phyloP scores from a whole-genome alignment of 2,888 invertebrate species.

The Drosophila paramelanica region DNA sequence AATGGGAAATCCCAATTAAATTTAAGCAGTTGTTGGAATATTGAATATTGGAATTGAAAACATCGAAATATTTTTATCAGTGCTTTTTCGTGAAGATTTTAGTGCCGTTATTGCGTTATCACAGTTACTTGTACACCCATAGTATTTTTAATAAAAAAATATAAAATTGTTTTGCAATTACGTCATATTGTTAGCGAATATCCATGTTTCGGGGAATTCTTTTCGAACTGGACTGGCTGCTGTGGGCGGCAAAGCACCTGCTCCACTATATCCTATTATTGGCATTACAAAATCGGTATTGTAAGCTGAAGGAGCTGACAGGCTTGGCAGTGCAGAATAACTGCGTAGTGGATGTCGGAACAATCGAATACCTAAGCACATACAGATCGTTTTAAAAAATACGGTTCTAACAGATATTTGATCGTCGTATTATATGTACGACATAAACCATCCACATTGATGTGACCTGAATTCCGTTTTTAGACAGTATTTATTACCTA shows the following conservation, averaged over 20 bases:
- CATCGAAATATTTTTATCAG: background rate
- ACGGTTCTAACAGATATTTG: too few species aligned
- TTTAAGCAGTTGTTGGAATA: background rate
- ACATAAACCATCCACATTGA: too few species aligned
- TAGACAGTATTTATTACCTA: background rate
- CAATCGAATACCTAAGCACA: conserved; percentile 1
- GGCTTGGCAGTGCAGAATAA: too few species aligned
- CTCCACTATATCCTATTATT: background rate
- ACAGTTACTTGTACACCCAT: conserved; percentile 13
- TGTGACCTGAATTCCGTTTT: background rate
- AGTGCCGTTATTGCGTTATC: background rate
- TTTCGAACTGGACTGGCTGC: conserved; percentile 4
- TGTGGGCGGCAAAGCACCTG: background rate
- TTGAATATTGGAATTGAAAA: too few species aligned
- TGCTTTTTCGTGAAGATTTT: background rate
- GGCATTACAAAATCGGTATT: too few species aligned
- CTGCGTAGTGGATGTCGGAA: background rate
- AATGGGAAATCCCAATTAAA: background rate
- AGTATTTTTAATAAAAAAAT: background rate
- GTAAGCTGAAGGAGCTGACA: background rate
- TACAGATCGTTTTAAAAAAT: background rate
- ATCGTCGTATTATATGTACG: too few species aligned
- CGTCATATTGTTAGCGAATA: conserved; percentile 86
- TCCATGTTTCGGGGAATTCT: conserved; percentile 87
- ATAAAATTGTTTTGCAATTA: conserved; percentile 18